These are phyloP conservation scores for Microhierax caerulescens DNA, from an alignment of 2,797 vertebrate species.

Conservation along the genomic window DNA sequence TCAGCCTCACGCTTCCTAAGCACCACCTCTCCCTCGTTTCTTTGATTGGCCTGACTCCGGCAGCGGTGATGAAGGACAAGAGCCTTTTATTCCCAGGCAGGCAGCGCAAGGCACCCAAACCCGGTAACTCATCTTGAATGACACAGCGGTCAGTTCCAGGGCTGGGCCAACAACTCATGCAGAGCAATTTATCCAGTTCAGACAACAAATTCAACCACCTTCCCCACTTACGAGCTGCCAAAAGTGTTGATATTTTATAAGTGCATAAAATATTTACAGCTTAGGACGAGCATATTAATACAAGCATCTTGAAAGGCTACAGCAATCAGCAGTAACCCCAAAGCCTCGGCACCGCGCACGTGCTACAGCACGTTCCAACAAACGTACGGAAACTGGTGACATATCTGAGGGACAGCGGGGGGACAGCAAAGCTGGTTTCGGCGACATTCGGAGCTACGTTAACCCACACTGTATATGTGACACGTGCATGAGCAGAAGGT, in stretches of 20 bases:
- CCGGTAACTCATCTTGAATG: not conserved
- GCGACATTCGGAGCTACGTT: not conserved
- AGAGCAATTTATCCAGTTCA: not conserved
- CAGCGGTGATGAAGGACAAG: not conserved
- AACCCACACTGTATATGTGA: fast-evolving
- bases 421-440: not conserved
- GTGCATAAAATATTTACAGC: not conserved
- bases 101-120: not conserved
- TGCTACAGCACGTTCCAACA: not conserved
- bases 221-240: not conserved
- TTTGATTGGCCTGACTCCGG: not conserved
- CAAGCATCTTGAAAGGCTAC: not conserved
- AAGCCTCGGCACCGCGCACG: fast-evolving
- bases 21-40: not conserved
- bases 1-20: not conserved
- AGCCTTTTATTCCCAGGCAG: not conserved
- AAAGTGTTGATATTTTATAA: not conserved
- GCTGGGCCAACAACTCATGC: fast-evolving
- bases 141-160: not conserved
- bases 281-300: not conserved
- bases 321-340: fast-evolving
- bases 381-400: fast-evolving
- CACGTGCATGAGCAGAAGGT: not conserved
- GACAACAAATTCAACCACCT: not conserved
- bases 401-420: not conserved